These are phyloP conservation scores for Conomelus anceps DNA, from an alignment of 2,888 invertebrate species.

Conservation along the genomic window DNA sequence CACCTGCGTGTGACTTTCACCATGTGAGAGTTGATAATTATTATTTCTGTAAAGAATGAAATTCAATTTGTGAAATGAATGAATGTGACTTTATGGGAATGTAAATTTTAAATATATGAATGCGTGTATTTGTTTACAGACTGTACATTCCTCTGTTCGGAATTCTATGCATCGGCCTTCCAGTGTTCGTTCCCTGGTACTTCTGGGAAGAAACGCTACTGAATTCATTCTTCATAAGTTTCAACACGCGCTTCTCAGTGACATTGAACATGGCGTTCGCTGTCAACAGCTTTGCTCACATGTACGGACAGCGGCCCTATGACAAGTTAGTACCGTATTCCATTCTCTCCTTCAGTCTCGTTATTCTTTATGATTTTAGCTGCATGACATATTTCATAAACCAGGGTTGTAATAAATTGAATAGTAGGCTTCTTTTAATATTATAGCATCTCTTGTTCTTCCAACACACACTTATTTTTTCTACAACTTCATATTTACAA, in stretches of 20 bases:
- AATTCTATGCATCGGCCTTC: conserved; percentile 57
- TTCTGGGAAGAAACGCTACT: conserved; percentile 75
- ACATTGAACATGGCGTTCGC: conserved; percentile 87
- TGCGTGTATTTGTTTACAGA: conserved; percentile 44
- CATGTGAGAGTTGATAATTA: too few species aligned
- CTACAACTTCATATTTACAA: too few species aligned
- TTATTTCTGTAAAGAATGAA: too few species aligned
- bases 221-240: conserved; percentile 77
- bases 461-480: too few species aligned
- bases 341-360: background rate
- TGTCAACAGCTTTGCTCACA: conserved; percentile 92
- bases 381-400: too few species aligned
- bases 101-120: background rate
- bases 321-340: conserved; percentile 63
- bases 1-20: too few species aligned
- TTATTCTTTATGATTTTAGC: background rate
- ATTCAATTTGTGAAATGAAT: too few species aligned
- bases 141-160: conserved; percentile 65
- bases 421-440: too few species aligned
- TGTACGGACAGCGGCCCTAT: conserved; percentile 89
- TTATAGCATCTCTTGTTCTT: too few species aligned
- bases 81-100: too few species aligned
- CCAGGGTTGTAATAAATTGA: too few species aligned
- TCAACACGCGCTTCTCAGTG: conserved; percentile 72
- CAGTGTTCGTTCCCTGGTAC: conserved; percentile 71